Evolutionary conservation across 2,797 vertebrate species (phyloP).

Genomic region (Petrocephalus sullivani): DNA sequence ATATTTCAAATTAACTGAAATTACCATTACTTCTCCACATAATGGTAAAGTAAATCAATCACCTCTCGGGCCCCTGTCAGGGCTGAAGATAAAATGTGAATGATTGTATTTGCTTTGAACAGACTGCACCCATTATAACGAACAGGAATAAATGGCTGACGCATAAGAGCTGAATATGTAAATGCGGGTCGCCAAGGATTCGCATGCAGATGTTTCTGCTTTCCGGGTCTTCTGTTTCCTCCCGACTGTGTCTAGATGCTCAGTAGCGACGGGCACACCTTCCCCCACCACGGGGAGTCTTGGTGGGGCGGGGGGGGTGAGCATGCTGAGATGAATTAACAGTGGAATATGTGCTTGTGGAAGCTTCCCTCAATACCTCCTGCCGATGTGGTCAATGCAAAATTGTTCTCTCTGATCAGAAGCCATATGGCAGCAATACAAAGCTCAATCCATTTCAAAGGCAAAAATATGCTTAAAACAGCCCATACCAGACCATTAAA

Average conservation of each 20-base stretch:
- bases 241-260: not conserved
- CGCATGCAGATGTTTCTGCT: not conserved
- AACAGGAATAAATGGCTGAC: not conserved
- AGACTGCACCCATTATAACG: not conserved
- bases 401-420: conserved; percentile 44
- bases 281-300: conserved; percentile 37
- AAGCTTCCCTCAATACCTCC: conserved; percentile 48
- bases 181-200: not conserved
- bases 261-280: conserved; percentile 11
- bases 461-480: conserved; percentile 45
- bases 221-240: not conserved
- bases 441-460: conserved; percentile 15
- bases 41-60: not conserved
- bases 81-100: not conserved
- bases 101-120: conserved; percentile 6
- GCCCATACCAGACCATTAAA: conserved; percentile 43
- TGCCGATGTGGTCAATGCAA: conserved; percentile 44
- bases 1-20: not conserved
- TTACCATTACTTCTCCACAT: not conserved
- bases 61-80: not conserved
- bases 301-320: conserved; percentile 32
- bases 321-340: conserved; percentile 51
- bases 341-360: conserved; percentile 36
- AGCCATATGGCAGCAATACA: conserved; percentile 45
- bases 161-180: not conserved